A percentile compares a stretch with the other conserved stretches of the same genome.
Conservation (phyloP, 2,797 vertebrate genomes). For the Pseudotriccus pelzelni region DNA sequence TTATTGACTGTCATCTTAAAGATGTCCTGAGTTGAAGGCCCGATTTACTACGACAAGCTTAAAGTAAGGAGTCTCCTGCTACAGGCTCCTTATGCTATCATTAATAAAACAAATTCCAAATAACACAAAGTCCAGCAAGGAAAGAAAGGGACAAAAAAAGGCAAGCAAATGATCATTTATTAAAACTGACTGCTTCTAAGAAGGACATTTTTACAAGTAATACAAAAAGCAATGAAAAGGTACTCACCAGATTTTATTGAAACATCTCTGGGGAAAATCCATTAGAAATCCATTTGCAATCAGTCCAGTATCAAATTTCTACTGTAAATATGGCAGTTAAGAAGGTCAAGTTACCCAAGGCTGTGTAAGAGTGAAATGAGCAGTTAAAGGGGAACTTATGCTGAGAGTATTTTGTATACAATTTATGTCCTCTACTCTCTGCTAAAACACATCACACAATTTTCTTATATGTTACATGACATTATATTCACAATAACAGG, state of each 20-base stretch:
- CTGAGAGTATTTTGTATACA: background rate
- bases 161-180: background rate
- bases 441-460: background rate
- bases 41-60: background rate
- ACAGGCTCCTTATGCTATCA: background rate
- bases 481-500: background rate
- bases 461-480: background rate
- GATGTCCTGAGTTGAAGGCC: background rate
- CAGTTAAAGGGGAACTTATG: constrained; percentile 3
- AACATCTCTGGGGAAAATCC: constrained; percentile 36
- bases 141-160: background rate
- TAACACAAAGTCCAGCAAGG: background rate
- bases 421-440: background rate
- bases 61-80: background rate
- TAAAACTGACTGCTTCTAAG: background rate
- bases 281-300: constrained; percentile 58
- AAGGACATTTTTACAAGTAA: background rate
- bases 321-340: constrained; percentile 53
- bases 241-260: constrained; percentile 32
- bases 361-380: background rate
- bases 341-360: constrained; percentile 13
- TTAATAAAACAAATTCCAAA: background rate
- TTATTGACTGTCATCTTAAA: background rate
- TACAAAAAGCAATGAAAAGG: constrained; percentile 35
- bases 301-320: constrained; percentile 38